phyloP scores from a whole-genome alignment of 2,797 vertebrate genomes.

The Brachyalestes nurse region DNA sequence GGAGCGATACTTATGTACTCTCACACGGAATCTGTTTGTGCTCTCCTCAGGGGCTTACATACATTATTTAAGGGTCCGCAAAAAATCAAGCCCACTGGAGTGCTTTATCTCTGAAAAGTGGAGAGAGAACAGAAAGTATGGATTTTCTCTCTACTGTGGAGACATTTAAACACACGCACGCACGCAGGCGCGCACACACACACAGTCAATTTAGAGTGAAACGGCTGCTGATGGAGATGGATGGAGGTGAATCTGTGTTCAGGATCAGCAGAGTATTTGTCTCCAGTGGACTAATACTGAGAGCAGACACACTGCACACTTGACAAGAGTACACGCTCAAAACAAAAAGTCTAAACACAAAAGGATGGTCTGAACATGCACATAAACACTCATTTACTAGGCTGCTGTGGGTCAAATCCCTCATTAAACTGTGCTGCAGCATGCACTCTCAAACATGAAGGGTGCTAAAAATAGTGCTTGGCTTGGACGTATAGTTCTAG shows the following conservation, averaged over 20 bases:
- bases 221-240: conserved; percentile 23
- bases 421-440: not conserved
- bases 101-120: conserved; percentile 44
- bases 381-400: not conserved
- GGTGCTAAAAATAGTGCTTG: not conserved
- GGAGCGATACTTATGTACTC: conserved; percentile 30
- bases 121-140: conserved; percentile 44
- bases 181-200: conserved; percentile 27
- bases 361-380: not conserved
- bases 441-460: too few relatives aligned
- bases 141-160: conserved; percentile 43
- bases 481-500: not conserved
- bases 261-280: conserved; percentile 12
- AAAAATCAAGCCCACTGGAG: conserved; percentile 38
- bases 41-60: conserved; percentile 30
- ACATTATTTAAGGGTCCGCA: conserved; percentile 56
- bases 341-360: not conserved
- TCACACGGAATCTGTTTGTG: conserved; percentile 43
- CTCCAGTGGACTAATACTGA: conserved; percentile 8
- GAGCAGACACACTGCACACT: conserved; percentile 14
- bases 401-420: not conserved
- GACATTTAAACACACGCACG: conserved; percentile 35
- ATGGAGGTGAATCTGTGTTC: conserved; percentile 40
- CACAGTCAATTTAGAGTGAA: conserved; percentile 25
- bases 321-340: not conserved